A percentile compares a stretch with the other conserved stretches of the same genome.
phyloP scores from a whole-genome alignment of 2,888 invertebrate genomes.

The Dryobota labecula region DNA sequence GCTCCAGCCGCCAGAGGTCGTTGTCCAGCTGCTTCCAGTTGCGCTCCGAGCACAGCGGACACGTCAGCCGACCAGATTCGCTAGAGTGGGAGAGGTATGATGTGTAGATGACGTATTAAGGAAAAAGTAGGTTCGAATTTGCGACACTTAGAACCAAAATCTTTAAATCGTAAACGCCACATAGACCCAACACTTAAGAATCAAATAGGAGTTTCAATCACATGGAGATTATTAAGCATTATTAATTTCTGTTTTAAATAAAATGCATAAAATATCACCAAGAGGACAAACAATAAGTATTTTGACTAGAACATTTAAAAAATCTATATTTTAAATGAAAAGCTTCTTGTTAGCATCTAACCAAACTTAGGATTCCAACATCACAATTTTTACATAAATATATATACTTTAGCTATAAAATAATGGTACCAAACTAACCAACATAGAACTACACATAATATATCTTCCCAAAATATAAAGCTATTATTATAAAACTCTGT shows the following conservation, averaged over 20 bases:
- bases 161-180: neutral
- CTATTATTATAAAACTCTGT: conserved; percentile 52
- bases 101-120: conserved; percentile 9
- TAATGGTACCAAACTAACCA: conserved; percentile 28
- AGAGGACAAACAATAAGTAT: neutral
- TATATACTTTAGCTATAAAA: conserved; percentile 37
- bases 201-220: neutral
- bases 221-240: conserved; percentile 7
- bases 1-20: conserved; percentile 97
- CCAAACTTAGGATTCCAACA: neutral
- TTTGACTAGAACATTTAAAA: conserved; percentile 4
- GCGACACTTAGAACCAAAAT: neutral
- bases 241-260: neutral
- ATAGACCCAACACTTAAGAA: too few species aligned
- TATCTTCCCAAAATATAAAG: conserved; percentile 61
- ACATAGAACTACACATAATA: conserved; percentile 42
- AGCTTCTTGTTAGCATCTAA: conserved; percentile 26
- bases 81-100: conserved; percentile 80
- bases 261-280: conserved; percentile 3
- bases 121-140: too few species aligned
- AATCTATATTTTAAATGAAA: neutral
- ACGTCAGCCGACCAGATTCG: conserved; percentile 94
- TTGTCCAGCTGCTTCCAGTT: conserved; percentile 97
- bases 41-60: conserved; percentile 96
- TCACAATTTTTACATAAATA: conserved; percentile 20